phyloP scores from a whole-genome alignment of 2,113 vertebrate genomes.

The Pseudorectes ferrugineus region DNA sequence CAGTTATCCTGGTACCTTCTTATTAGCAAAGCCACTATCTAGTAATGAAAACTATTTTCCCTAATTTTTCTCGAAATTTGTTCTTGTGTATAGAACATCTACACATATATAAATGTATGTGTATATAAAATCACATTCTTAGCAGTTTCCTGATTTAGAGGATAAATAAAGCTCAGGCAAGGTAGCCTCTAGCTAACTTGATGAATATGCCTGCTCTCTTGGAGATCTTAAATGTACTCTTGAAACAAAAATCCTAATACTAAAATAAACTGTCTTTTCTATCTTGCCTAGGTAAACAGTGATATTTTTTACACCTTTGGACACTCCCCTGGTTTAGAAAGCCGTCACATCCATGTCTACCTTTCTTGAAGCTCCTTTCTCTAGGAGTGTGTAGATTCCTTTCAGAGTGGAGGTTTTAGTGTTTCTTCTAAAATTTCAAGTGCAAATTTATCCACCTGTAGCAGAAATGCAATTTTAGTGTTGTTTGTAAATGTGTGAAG shows the following conservation, averaged over 20 bases:
- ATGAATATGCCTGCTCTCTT: neutral
- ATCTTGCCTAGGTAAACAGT: neutral
- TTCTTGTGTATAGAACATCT: neutral
- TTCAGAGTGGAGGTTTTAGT: neutral
- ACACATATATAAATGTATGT: neutral
- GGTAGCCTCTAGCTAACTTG: neutral
- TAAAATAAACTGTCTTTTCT: neutral
- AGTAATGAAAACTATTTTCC: neutral
- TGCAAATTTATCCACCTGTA: neutral
- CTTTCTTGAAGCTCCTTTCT: neutral
- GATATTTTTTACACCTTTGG: neutral
- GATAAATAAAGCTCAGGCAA: neutral
- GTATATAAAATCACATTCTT: neutral
- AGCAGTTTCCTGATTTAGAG: neutral
- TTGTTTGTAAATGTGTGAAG: neutral
- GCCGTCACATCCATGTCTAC: neutral
- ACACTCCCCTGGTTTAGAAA: neutral
- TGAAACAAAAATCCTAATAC: neutral
- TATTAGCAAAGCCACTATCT: neutral
- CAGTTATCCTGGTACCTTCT: neutral
- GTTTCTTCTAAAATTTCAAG: neutral
- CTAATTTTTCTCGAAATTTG: neutral
- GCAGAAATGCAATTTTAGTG: neutral
- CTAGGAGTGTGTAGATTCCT: neutral
- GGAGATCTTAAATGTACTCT: neutral